These are phyloP conservation scores for Ptyas mucosa DNA, from an alignment of 2,113 vertebrate species.

Conservation along the genomic window DNA sequence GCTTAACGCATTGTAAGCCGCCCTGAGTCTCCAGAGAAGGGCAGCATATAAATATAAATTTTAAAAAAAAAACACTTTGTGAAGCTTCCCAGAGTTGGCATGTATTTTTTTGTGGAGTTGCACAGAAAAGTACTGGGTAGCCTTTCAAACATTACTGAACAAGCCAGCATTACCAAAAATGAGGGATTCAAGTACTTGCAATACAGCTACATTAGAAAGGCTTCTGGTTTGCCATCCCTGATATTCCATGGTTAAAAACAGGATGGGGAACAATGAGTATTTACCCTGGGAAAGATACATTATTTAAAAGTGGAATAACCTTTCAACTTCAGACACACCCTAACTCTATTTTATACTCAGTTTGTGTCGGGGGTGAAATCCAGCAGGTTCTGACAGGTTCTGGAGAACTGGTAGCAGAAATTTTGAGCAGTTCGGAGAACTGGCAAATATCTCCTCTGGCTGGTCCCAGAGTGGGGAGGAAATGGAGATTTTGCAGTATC, in stretches of 20 bases:
- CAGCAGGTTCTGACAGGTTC: too few species aligned
- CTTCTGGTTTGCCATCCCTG: background rate
- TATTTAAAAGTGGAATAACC: background rate
- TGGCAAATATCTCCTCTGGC: too few species aligned
- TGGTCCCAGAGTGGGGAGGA: too few species aligned
- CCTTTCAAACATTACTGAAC: background rate
- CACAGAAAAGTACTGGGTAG: background rate
- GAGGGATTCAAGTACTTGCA: background rate
- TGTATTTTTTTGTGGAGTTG: background rate
- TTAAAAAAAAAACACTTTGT: too few species aligned
- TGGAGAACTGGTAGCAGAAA: too few species aligned
- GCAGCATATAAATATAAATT: too few species aligned
- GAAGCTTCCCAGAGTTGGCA: background rate
- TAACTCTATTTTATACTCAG: background rate
- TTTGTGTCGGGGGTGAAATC: background rate
- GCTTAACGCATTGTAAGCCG: too few species aligned
- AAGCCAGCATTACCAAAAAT: background rate
- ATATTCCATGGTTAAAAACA: background rate
- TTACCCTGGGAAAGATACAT: background rate
- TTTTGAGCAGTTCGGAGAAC: too few species aligned
- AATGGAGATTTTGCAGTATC: too few species aligned
- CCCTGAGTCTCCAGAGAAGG: too few species aligned
- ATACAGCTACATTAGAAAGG: background rate
- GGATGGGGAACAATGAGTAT: background rate
- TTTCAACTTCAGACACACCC: background rate